Evolutionary conservation across 2,113 vertebrate species (phyloP), one percentile per base, ranked within the genome.

Genomic region (Parotia lawesii): DNA sequence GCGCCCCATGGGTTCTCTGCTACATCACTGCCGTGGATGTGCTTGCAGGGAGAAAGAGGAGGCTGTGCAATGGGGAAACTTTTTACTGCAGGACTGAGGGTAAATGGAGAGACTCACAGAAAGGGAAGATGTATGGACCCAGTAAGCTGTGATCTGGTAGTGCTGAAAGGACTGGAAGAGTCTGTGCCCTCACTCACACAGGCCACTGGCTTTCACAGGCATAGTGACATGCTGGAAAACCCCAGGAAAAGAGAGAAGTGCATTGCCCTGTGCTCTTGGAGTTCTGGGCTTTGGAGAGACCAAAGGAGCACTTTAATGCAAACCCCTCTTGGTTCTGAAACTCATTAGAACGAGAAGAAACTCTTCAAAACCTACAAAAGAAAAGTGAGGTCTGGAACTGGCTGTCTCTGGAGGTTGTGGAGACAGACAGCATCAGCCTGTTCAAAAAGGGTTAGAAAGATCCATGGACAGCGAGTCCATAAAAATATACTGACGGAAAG

Each of bases 381-480:
- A 29, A 50, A 92, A 67, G 45, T 45, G 81, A 91, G 65, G n/a
- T 75, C 48, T 93, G 87, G 81, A 87, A 27, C 18, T 65, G 74
- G 20, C 50, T 77, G 42, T 53, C 17, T 82, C 47, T 9, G 61
- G 70, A 85, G 66, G n/a, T 12, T 6, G 2, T 53, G 70, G 74
- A 87, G 81, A 33, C 15, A 71, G 54, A 31, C 20, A 67, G 31
- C n/a, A 45, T 8, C 66, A 61, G 35, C 15, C 8, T 1, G 1
- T 22, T 87, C 74, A 47, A 12, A 94, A 47, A 5, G 44, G 13
- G 28, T 37, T 78, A 31, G n/a, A 57, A 61, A 94, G 72, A 91
- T 61, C 90, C 16, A 16, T 42, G 71, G 62, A 33, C 35, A 76
- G 40, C 0, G 12, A 85, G 35, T 33, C 20, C 25, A 37, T 31